phyloP scores from a whole-genome alignment of 2,797 vertebrate species.

The Hydrolagus colliei region DNA sequence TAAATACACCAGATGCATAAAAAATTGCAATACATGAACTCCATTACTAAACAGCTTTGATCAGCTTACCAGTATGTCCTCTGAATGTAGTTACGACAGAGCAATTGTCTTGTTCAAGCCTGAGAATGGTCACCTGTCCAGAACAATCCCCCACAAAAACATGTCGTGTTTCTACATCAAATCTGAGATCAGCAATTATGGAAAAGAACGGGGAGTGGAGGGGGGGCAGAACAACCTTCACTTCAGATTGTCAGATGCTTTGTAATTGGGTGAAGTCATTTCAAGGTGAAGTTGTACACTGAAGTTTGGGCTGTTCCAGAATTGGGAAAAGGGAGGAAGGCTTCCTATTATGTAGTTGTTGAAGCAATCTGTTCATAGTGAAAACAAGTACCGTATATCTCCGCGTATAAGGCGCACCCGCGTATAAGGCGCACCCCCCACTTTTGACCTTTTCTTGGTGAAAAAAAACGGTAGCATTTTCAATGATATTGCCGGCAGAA shows the following conservation, averaged over 20 bases:
- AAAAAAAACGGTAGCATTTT: no score
- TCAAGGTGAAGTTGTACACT: no score
- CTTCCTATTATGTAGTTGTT: no score
- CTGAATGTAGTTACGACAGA: constrained; percentile 90
- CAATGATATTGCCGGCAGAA: no score
- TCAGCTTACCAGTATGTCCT: constrained; percentile 82
- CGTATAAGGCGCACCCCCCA: no score
- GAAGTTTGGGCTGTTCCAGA: no score
- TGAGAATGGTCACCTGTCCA: constrained; percentile 95
- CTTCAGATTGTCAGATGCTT: not conserved
- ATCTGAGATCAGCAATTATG: constrained; percentile 66
- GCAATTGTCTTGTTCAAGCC: constrained; percentile 90
- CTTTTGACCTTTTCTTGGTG: no score
- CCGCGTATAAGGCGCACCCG: no score
- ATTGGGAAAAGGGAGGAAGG: no score
- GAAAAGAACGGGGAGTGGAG: constrained; percentile 30
- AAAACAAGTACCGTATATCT: no score
- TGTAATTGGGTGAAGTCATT: no score
- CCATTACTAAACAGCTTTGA: not conserved
- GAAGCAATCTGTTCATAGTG: no score
- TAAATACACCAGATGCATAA: not conserved
- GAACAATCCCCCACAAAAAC: constrained; percentile 94
- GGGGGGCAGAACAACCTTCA: not conserved
- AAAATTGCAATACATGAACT: not conserved
- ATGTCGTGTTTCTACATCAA: constrained; percentile 92